Base-by-base conservation (phyloP, 2,797 vertebrate species). In the Acropternis orthonyx region DNA sequence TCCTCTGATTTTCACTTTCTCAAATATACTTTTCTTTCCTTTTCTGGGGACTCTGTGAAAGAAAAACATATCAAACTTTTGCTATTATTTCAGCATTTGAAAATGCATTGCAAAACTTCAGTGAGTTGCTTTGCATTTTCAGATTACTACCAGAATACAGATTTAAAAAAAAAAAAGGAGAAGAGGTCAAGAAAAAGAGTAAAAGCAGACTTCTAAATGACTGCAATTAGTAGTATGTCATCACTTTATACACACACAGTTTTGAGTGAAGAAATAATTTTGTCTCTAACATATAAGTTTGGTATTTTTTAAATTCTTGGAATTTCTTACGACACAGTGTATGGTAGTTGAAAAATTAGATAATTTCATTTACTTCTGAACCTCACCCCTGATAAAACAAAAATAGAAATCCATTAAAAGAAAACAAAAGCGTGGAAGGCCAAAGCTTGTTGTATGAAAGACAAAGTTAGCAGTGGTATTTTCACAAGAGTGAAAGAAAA, bases 21-120 rank as follows among this genome's bases (percentile, higher is more conserved):
- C 37, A 71, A 82, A 69, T 49, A 58, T 0, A 23, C 13, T 81
- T 36, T 22, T 59, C 37, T 73, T 79, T 55, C 54, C 46, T 73
- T 95, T 90, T 59, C 32, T 30, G 49, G 19, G 48, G 21, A 78
- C 15, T 81, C 94, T 97, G 41, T 56, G 27, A 89, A 88, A 92
- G 52, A 82, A 84, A 72, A 92, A 49, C 4, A 86, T 6, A 75
- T 3, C 5, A 59, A 68, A 52, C 3, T 48, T 39, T 17, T 62
- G 14, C 61, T 62, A 78, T 24, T 73, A 71, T 44, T 66, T 63
- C n/a, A 74, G 21, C 34, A 71, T 78, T 85, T 74, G 65, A 68
- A 67, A 91, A 39, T 14, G 37, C 4, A 32, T 27, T 55, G 28
- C 17, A 65, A 68, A 85, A 83, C 5, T 65, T 76, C 62, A 59